These are phyloP conservation scores for Scaptomyza pallida DNA, from an alignment of 1,140 invertebrate genomes.

Conservation along the genomic window DNA sequence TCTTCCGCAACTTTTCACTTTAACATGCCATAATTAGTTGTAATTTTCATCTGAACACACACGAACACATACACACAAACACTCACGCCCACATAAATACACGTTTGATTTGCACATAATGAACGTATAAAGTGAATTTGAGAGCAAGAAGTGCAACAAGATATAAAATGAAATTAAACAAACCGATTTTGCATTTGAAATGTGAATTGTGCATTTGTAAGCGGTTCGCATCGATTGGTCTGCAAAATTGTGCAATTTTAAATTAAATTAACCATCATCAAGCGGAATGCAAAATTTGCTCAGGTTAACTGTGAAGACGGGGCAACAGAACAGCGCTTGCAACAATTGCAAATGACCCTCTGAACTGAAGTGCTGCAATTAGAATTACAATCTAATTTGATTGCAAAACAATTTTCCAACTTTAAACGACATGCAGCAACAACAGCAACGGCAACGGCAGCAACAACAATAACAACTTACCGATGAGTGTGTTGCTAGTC, in stretches of 20 bases:
- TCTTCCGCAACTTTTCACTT: background rate
- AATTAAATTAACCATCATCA: slow-evolving; percentile 27
- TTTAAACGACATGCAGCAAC: slow-evolving; percentile 47
- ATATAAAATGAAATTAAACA: slow-evolving; percentile 22
- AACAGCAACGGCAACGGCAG: slow-evolving; percentile 29
- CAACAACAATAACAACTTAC: slow-evolving; percentile 39
- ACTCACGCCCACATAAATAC: background rate
- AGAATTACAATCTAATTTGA: slow-evolving; percentile 74
- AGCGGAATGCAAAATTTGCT: slow-evolving; percentile 8
- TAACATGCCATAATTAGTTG: slow-evolving; percentile 32
- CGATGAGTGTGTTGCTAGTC: slow-evolving; percentile 62
- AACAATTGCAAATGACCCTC: slow-evolving; percentile 32
- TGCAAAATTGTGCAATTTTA: slow-evolving; percentile 20
- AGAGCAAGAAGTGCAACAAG: background rate
- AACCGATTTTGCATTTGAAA: slow-evolving; percentile 9
- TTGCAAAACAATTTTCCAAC: slow-evolving; percentile 75
- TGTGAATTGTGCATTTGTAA: slow-evolving; percentile 14
- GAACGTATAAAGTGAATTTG: background rate
- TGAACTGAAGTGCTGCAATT: slow-evolving; percentile 51
- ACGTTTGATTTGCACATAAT: background rate
- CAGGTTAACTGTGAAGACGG: slow-evolving; percentile 7
- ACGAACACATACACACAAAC: background rate
- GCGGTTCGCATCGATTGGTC: background rate
- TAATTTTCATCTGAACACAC: slow-evolving; percentile 18
- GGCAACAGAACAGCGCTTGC: background rate